Evolutionary conservation across 2,888 invertebrate genomes (phyloP).

Genomic region (Xylota segnis): DNA sequence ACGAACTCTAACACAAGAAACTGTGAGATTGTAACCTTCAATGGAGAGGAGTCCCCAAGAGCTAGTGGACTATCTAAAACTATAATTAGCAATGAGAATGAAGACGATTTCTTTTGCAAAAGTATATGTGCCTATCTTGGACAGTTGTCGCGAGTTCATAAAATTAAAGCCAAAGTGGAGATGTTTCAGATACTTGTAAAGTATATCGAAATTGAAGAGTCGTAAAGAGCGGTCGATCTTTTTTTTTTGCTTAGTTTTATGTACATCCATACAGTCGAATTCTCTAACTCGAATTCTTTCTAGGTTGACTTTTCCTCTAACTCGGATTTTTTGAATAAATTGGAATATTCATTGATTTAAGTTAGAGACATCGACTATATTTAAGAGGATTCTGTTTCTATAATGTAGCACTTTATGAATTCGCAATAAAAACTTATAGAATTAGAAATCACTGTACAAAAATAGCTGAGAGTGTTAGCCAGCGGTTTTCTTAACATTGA

Average conservation of each 20-base stretch:
- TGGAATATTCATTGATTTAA: not conserved
- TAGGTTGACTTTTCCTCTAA: too few species aligned
- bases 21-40: not conserved
- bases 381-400: too few species aligned
- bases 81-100: slow-evolving; percentile 78
- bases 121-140: slow-evolving; percentile 82
- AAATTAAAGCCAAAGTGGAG: slow-evolving; percentile 83
- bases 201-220: slow-evolving; percentile 82
- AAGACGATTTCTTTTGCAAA: slow-evolving; percentile 83
- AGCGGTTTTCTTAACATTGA: too few species aligned
- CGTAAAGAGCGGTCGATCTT: not conserved
- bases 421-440: too few species aligned
- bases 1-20: not conserved
- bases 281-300: not conserved
- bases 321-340: too few species aligned
- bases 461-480: too few species aligned
- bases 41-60: not conserved
- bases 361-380: too few species aligned
- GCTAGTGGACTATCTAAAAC: not conserved
- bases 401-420: too few species aligned
- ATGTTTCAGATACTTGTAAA: slow-evolving; percentile 83
- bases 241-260: not conserved
- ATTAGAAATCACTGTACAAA: too few species aligned
- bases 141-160: slow-evolving; percentile 82
- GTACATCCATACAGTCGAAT: not conserved